These are phyloP conservation scores for Spodoptera litura DNA, from an alignment of 1,140 invertebrate species.

Conservation along the genomic window DNA sequence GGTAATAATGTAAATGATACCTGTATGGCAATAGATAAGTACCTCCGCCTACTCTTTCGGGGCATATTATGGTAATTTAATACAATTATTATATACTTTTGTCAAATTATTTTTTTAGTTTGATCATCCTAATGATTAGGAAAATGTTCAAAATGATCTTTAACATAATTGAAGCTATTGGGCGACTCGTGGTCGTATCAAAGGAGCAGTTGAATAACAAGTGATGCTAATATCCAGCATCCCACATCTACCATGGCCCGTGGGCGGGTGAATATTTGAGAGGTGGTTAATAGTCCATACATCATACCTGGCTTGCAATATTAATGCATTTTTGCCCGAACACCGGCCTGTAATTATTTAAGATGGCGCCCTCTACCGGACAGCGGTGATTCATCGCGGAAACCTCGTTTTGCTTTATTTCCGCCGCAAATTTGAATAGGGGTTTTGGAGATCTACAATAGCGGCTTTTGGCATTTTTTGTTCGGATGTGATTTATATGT, in stretches of 20 bases:
- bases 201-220: no score
- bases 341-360: constrained; percentile 33
- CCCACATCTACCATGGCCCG: background rate
- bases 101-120: no score
- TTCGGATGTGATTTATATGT: background rate
- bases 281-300: constrained; percentile 18
- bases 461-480: background rate
- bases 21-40: no score
- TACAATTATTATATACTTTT: no score
- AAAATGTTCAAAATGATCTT: no score
- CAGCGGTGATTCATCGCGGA: constrained; percentile 37
- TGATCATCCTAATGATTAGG: no score
- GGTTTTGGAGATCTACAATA: background rate
- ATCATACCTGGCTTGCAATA: constrained; percentile 23
- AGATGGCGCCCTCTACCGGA: constrained; percentile 32
- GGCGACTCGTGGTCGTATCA: no score
- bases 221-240: background rate
- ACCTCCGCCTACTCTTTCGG: no score
- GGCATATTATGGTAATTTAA: no score
- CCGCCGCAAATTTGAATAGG: constrained; percentile 7
- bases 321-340: constrained; percentile 40
- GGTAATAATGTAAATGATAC: no score
- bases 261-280: constrained; percentile 9
- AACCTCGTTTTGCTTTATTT: background rate
- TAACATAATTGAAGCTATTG: no score